Percentiles rank a stretch among this genome's conserved stretches.
Evolutionary conservation across 2,888 invertebrate species (phyloP).

Genomic region (Drosophila pegasa): DNA sequence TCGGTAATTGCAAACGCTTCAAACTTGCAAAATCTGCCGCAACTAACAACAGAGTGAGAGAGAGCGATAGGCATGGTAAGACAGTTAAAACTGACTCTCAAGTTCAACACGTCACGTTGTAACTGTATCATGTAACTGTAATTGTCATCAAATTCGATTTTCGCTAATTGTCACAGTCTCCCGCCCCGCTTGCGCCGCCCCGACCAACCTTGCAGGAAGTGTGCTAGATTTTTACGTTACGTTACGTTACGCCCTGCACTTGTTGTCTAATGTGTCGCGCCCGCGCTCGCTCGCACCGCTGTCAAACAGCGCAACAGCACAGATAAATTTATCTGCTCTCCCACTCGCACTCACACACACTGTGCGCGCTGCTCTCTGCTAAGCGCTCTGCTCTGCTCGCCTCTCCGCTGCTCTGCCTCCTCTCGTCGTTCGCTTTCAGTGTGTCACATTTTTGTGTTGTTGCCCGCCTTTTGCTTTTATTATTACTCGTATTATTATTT

Average conservation of each 20-base stretch:
- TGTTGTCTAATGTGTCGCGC: conserved; percentile 33
- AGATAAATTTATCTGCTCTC: conserved; percentile 12
- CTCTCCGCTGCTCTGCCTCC: not conserved
- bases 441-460: conserved; percentile 66
- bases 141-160: conserved; percentile 74
- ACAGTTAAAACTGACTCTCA: conserved; percentile 26
- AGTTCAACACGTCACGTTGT: conserved; percentile 59
- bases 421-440: conserved; percentile 52
- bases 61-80: not conserved
- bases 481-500: conserved; percentile 66
- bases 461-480: conserved; percentile 54
- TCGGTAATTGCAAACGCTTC: conserved; percentile 57
- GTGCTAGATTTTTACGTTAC: conserved; percentile 66
- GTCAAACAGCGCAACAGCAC: not conserved
- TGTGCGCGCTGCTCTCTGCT: not conserved
- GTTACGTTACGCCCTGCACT: conserved; percentile 58
- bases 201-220: conserved; percentile 59
- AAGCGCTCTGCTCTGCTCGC: not conserved
- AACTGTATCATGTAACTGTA: conserved; percentile 48
- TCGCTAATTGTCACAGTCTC: conserved; percentile 61
- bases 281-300: not conserved
- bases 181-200: not conserved
- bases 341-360: not conserved
- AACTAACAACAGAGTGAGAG: conserved; percentile 30
- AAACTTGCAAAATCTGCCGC: conserved; percentile 11